phyloP scores from a whole-genome alignment of 2,888 invertebrate species.

The Acleris holmiana region DNA sequence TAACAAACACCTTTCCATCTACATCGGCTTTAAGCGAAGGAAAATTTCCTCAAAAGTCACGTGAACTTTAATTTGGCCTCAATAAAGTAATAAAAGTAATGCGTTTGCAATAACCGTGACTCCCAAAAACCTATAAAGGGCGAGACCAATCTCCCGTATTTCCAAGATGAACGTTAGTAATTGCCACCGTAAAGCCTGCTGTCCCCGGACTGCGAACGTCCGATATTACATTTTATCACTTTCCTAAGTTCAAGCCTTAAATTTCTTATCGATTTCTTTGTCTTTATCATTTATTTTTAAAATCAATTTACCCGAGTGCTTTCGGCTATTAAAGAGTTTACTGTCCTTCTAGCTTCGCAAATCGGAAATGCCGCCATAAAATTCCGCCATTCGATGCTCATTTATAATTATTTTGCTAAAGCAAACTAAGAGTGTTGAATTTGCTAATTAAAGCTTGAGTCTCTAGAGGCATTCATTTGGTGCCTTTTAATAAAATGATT shows the following conservation, averaged over 20 bases:
- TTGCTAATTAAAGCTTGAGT: conserved; percentile 31
- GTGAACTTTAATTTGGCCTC: conserved; percentile 42
- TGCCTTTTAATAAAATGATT: conserved; percentile 30
- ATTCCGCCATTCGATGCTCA: not conserved
- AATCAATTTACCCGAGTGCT: conserved; percentile 60
- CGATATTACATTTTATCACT: conserved; percentile 78
- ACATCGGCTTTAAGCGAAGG: too few relatives aligned
- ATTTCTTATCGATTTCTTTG: conserved; percentile 66
- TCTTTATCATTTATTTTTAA: conserved; percentile 64
- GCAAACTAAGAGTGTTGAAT: conserved; percentile 19
- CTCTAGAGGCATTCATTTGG: conserved; percentile 15
- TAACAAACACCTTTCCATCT: too few relatives aligned
- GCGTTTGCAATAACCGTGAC: conserved; percentile 61
- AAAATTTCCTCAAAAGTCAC: conserved; percentile 1
- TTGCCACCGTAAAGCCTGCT: conserved; percentile 77
- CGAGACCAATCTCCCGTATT: conserved; percentile 73
- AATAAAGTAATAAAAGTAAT: conserved; percentile 58
- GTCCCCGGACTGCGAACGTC: conserved; percentile 64
- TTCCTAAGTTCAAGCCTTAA: conserved; percentile 66
- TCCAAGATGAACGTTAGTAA: conserved; percentile 77
- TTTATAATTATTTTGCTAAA: conserved; percentile 19
- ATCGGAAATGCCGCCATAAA: conserved; percentile 39
- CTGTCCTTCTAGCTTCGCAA: conserved; percentile 41
- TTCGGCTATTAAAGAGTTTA: conserved; percentile 62
- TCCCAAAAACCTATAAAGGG: conserved; percentile 71